Base-by-base conservation (phyloP, 2,888 invertebrate species). In the Xestobium rufovillosum region DNA sequence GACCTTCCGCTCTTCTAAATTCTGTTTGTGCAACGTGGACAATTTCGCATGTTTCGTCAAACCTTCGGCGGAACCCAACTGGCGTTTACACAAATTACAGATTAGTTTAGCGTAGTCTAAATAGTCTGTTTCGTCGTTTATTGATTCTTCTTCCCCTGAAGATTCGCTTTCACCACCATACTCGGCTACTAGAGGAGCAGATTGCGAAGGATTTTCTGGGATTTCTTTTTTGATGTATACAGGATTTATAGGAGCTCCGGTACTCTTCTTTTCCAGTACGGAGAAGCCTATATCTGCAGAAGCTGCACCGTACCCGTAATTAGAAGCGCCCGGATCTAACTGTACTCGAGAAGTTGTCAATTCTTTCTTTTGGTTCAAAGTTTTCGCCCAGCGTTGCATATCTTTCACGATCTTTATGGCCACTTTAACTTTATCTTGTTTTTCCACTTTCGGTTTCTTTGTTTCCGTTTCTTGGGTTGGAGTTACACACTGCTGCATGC, bases 371-470 rank as follows among this genome's bases (percentile, higher is more conserved):
- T 96, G 95, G 62, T 97, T 97, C 45, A 96, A 69, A 8, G 90
- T 90, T 54, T 96, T 90, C 0, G 97, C 98, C 98, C 98, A 98
- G 40, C 83, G 76, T 57, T 83, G 84, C 88, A 88, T 88, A 52
- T 88, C 86, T 69, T 96, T 96, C 0, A 95, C 95, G 50, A 96
- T 95, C 65, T 94, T 92, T 61, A 96, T 95, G 3, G 96, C 96
- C 8, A 92, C 91, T 68, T 95, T 95, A 0, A 92, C 94, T 69
- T 95, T 94, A 53, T 94, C 94, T 42, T 86, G 87, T 52, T 88
- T 88, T 29, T 75, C 80, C 50, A 76, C 79, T 53, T 78, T 78
- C 43, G 72, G 72, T 61, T 84, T 86, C 63, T 79, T 80, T 43
- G 76, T 70, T 53, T 71, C 70, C 0, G 52, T 51, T 42, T 70